Percentiles rank a stretch among this genome's conserved stretches.
phyloP scores from a whole-genome alignment of 2,797 vertebrate genomes.

The Sphaeramia orbicularis region DNA sequence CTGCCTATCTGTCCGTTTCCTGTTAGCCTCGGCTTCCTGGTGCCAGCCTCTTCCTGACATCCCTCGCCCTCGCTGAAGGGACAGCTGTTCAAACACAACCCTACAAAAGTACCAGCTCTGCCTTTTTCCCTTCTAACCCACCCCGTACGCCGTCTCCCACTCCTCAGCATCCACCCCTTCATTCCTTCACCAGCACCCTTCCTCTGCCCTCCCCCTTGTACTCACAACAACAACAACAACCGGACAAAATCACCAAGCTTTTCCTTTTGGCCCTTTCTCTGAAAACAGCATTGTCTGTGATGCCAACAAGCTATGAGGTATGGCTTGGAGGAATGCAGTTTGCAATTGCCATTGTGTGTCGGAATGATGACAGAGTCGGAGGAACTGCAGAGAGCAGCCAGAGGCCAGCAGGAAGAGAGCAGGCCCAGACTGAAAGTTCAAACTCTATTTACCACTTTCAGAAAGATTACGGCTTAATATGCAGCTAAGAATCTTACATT shows the following conservation, averaged over 20 bases:
- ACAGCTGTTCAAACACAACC: conserved; percentile 47
- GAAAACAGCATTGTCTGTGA: conserved; percentile 54
- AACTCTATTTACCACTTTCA: not conserved
- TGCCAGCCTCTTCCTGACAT: conserved; percentile 54
- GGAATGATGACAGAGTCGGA: conserved; percentile 40
- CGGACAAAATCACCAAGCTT: conserved; percentile 34
- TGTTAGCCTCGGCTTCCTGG: conserved; percentile 35
- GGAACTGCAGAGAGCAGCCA: conserved; percentile 30
- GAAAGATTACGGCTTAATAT: not conserved
- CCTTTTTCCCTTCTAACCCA: conserved; percentile 10
- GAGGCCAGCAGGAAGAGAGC: conserved; percentile 11
- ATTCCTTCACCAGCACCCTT: conserved; percentile 20
- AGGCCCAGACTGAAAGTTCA: conserved; percentile 10
- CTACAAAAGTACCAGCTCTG: not conserved
- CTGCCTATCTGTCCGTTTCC: conserved; percentile 20
- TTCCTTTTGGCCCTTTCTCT: conserved; percentile 33
- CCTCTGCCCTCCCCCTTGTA: conserved; percentile 9
- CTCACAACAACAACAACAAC: conserved; percentile 40
- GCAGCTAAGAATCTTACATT: not conserved
- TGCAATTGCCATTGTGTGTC: conserved; percentile 45
- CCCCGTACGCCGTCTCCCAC: not conserved
- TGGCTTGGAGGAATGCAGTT: conserved; percentile 48
- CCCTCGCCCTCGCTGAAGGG: conserved; percentile 31
- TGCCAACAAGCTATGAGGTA: conserved; percentile 53
- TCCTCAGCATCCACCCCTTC: not conserved